Evolutionary conservation across 2,113 vertebrate species (phyloP).

Genomic region (Trematocara unimaculatum): DNA sequence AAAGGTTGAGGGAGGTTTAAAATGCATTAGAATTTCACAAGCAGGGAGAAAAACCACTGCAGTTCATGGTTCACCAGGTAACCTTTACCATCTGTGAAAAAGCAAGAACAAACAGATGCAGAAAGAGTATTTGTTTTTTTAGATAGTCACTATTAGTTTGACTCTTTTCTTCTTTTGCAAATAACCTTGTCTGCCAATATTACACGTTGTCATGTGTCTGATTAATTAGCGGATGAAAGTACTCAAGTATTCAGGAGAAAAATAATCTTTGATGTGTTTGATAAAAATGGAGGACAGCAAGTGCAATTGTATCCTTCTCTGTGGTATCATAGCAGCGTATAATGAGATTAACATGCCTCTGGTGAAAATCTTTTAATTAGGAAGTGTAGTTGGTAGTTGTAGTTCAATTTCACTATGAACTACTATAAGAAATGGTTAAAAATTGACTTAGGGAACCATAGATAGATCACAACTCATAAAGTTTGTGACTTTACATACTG

Average conservation of each 20-base stretch:
- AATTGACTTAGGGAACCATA: background rate
- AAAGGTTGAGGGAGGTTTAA: constrained; percentile 30
- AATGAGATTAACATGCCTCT: constrained; percentile 5
- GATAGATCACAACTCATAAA: background rate
- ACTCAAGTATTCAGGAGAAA: background rate
- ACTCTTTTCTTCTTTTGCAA: background rate
- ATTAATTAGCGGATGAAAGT: background rate
- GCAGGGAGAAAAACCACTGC: background rate
- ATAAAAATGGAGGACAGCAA: background rate
- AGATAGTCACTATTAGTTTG: background rate
- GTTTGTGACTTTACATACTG: background rate
- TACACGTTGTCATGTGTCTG: background rate
- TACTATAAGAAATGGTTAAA: background rate
- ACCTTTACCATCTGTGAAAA: constrained; percentile 21
- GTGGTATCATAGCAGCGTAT: background rate
- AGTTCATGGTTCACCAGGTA: constrained; percentile 3
- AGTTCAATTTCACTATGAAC: background rate
- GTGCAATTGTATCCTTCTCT: background rate
- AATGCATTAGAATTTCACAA: constrained; percentile 28
- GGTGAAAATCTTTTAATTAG: background rate
- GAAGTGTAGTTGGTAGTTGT: background rate
- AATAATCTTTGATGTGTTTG: background rate
- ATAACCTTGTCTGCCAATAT: background rate
- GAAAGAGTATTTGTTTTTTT: background rate
- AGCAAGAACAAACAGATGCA: background rate